Conservation (phyloP, 1,140 invertebrate genomes). For the Brachionus paranguensis region DNA sequence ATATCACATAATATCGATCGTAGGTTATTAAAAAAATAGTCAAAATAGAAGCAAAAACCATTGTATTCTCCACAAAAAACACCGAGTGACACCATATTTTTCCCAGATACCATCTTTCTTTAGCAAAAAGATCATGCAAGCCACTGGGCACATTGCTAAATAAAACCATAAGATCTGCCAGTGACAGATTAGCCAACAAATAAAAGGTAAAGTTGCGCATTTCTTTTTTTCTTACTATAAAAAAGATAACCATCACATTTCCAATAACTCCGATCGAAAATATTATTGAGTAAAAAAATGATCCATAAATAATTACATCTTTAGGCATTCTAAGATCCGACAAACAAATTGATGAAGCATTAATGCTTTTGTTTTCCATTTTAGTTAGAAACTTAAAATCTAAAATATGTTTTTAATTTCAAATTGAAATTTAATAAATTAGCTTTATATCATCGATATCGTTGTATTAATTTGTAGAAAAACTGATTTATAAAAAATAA, state of each 20-base stretch:
- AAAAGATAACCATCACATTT: slow-evolving; percentile 83
- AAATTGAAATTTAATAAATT: not conserved
- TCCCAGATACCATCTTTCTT: slow-evolving; percentile 38
- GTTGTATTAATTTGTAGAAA: too few species aligned
- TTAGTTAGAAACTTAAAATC: not conserved
- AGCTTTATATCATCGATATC: too few species aligned
- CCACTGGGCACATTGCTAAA: slow-evolving; percentile 31
- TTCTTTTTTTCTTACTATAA: slow-evolving; percentile 79
- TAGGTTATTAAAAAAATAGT: slow-evolving; percentile 32
- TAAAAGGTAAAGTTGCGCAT: slow-evolving; percentile 90
- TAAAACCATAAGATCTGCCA: slow-evolving; percentile 46
- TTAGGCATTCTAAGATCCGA: slow-evolving; percentile 4
- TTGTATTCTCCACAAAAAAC: slow-evolving; percentile 8
- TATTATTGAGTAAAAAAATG: slow-evolving; percentile 70
- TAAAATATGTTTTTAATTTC: not conserved
- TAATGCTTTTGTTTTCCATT: not conserved
- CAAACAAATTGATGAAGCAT: not conserved
- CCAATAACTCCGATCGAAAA: slow-evolving; percentile 76
- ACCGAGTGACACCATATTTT: not conserved
- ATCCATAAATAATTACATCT: slow-evolving; percentile 14
- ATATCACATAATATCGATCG: slow-evolving; percentile 31
- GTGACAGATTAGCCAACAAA: slow-evolving; percentile 62
- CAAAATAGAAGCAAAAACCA: slow-evolving; percentile 27
- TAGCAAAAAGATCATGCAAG: slow-evolving; percentile 30
- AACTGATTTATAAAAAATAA: too few species aligned